These are phyloP conservation scores for Dastarcus helophoroides DNA, from an alignment of 2,888 invertebrate species.

Conservation along the genomic window DNA sequence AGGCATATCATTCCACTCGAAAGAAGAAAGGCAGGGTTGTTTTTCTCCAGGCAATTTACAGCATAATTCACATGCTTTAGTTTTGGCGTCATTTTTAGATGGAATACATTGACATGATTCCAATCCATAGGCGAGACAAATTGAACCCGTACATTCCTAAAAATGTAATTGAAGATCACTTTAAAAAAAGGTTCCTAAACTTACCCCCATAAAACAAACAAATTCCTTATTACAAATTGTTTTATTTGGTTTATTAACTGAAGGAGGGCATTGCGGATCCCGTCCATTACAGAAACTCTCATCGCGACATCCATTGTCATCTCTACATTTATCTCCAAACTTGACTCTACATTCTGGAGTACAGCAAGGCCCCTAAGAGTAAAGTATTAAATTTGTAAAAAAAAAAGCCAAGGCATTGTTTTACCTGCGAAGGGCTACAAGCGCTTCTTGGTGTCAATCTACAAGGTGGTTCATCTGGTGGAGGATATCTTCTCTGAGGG, in stretches of 20 bases:
- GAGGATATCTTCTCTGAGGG: conserved; percentile 74
- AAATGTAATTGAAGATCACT: conserved; percentile 14
- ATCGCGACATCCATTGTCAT: conserved; percentile 88
- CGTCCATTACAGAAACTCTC: conserved; percentile 86
- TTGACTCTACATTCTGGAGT: conserved; percentile 73
- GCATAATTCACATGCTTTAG: conserved; percentile 86
- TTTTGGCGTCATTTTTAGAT: conserved; percentile 64
- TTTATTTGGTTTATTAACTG: conserved; percentile 84
- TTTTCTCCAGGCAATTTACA: conserved; percentile 78
- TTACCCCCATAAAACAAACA: conserved; percentile 92
- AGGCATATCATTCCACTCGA: conserved; percentile 79
- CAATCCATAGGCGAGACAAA: conserved; percentile 90
- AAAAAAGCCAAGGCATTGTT: background rate
- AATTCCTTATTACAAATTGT: conserved; percentile 95
- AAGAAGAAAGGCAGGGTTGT: conserved; percentile 75
- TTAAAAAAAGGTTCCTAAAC: too few species aligned
- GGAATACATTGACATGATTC: conserved; percentile 91
- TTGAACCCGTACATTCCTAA: conserved; percentile 93
- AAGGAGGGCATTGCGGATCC: conserved; percentile 83
- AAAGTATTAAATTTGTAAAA: background rate
- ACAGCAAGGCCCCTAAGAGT: conserved; percentile 83
- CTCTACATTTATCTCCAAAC: conserved; percentile 80
- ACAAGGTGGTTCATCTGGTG: conserved; percentile 71
- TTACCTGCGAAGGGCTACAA: conserved; percentile 73
- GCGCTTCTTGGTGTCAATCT: conserved; percentile 68